phyloP scores from a whole-genome alignment of 2,797 vertebrate genomes.

The Meriones psammophilus region DNA sequence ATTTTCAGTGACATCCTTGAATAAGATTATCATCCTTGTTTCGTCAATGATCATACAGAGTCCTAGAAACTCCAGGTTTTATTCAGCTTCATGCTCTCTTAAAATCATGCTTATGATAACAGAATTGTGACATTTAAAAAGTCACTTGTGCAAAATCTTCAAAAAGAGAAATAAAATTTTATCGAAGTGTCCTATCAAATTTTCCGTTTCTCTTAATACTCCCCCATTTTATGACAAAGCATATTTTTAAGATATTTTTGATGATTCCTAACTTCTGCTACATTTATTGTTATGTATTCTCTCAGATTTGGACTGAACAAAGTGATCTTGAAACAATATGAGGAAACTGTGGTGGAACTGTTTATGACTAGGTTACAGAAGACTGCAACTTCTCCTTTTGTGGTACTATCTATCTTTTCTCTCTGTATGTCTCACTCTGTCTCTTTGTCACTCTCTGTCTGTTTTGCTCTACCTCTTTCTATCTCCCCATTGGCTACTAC shows the following conservation, averaged over 20 bases:
- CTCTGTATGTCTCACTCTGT: neutral
- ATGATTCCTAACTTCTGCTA: neutral
- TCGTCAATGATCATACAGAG: slow-evolving; percentile 42
- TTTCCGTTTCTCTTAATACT: neutral
- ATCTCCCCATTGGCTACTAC: neutral
- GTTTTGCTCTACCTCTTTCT: neutral
- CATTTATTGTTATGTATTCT: neutral
- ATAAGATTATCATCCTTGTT: slow-evolving; percentile 8
- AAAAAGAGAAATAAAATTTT: neutral
- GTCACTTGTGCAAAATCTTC: neutral
- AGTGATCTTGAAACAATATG: neutral
- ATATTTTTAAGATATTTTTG: neutral
- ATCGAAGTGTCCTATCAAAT: neutral
- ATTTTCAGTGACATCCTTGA: slow-evolving; percentile 41
- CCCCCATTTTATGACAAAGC: neutral
- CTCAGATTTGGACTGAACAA: neutral
- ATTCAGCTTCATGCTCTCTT: neutral
- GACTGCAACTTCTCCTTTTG: neutral
- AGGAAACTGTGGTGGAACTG: neutral
- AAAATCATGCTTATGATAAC: neutral
- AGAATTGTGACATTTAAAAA: slow-evolving; percentile 1
- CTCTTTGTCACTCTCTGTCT: neutral
- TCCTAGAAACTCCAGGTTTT: slow-evolving; percentile 14
- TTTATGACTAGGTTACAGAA: neutral
- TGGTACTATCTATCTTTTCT: neutral